Percentiles rank a stretch among this genome's conserved stretches.
Evolutionary conservation across 2,113 vertebrate genomes (phyloP).

Genomic region (Larimichthys polyactis): DNA sequence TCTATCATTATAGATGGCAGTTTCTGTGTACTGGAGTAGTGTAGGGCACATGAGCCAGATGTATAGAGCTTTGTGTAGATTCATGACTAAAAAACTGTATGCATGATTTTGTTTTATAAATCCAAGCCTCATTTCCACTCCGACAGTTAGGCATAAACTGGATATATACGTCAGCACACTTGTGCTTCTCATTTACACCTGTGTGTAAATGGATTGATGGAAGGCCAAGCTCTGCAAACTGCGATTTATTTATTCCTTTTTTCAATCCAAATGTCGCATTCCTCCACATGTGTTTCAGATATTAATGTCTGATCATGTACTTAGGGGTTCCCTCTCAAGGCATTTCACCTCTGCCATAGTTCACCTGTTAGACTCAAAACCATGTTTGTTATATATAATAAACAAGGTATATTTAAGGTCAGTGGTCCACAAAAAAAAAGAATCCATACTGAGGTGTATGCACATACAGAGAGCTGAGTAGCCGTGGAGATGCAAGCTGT

Average conservation of each 20-base stretch:
- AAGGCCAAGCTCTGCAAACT: neutral
- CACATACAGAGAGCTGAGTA: neutral
- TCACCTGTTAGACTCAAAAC: neutral
- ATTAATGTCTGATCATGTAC: neutral
- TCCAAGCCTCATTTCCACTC: too few species aligned
- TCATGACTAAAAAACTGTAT: too few species aligned
- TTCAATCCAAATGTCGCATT: neutral
- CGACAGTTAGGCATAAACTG: too few species aligned
- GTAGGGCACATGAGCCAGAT: too few species aligned
- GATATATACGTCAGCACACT: too few species aligned
- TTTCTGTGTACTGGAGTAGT: too few species aligned
- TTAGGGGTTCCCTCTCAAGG: neutral
- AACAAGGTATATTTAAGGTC: constrained; percentile 1
- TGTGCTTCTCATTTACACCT: too few species aligned
- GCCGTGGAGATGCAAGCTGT: neutral
- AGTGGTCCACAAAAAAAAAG: constrained; percentile 1
- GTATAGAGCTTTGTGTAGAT: too few species aligned
- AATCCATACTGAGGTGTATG: constrained; percentile 17
- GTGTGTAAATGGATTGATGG: neutral
- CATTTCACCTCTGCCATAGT: neutral
- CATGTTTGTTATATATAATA: neutral
- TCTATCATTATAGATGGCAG: too few species aligned
- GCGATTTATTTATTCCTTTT: too few species aligned
- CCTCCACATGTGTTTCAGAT: neutral
- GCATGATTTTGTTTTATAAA: too few species aligned